A percentile compares a stretch with the other conserved stretches of the same genome.
Evolutionary conservation across 2,113 vertebrate species (phyloP).

Genomic region (Chinchilla lanigera): DNA sequence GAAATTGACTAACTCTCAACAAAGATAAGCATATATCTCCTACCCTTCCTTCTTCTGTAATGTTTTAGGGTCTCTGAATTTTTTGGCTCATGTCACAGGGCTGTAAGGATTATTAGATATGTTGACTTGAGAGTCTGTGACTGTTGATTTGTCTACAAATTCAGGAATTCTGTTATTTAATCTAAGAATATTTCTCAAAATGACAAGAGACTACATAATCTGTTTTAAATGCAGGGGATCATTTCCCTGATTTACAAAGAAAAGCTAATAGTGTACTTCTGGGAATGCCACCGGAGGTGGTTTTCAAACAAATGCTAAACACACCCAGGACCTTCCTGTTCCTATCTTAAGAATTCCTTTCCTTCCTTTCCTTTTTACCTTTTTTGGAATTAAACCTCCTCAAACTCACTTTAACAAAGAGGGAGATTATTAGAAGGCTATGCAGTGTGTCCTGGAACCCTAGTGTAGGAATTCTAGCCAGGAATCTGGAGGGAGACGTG

Average conservation of each 20-base stretch:
- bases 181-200: conserved; percentile 34
- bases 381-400: background rate
- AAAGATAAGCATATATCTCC: conserved; percentile 40
- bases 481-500: background rate
- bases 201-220: conserved; percentile 12
- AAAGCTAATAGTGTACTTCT: background rate
- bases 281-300: background rate
- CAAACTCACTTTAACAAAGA: conserved; percentile 8
- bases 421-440: background rate
- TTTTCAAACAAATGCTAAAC: background rate
- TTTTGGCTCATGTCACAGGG: background rate
- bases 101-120: background rate
- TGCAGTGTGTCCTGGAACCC: background rate
- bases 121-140: conserved; percentile 20
- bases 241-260: background rate
- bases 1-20: conserved; percentile 56
- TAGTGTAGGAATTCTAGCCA: background rate
- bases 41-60: background rate
- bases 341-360: background rate
- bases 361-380: background rate
- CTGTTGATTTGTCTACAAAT: conserved; percentile 40
- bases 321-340: background rate
- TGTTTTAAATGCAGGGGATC: background rate
- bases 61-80: conserved; percentile 10
- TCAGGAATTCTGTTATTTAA: conserved; percentile 31